phyloP scores from a whole-genome alignment of 2,888 invertebrate species.

The Eilema sororculum region DNA sequence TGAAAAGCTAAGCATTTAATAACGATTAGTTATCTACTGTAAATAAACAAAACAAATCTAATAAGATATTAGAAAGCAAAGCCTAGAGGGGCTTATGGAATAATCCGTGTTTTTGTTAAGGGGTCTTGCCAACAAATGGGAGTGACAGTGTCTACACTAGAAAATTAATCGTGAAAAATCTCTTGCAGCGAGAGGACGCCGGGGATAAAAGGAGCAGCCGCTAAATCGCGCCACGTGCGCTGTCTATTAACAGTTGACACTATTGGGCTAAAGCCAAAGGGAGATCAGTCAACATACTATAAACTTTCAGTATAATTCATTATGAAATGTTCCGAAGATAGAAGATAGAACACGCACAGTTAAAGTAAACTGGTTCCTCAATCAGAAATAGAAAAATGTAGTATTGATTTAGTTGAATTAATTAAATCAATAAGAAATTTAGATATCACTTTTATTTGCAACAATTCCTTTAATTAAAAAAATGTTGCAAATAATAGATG shows the following conservation, averaged over 20 bases:
- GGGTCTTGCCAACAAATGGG: slow-evolving; percentile 81
- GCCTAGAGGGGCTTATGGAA: slow-evolving; percentile 74
- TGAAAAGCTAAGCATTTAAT: slow-evolving; percentile 25
- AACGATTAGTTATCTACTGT: slow-evolving; percentile 36
- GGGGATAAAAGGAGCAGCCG: slow-evolving; percentile 66
- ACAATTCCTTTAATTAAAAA: too few species aligned
- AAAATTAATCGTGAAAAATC: slow-evolving; percentile 86
- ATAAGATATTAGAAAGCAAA: slow-evolving; percentile 78
- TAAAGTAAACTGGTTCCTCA: slow-evolving; percentile 40
- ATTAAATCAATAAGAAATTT: not conserved
- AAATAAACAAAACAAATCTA: slow-evolving; percentile 68
- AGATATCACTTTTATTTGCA: too few species aligned
- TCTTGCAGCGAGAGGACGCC: slow-evolving; percentile 66
- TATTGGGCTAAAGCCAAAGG: slow-evolving; percentile 78
- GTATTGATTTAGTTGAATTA: slow-evolving; percentile 17
- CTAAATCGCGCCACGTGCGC: slow-evolving; percentile 82
- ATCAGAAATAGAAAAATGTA: slow-evolving; percentile 36
- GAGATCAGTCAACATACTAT: slow-evolving; percentile 55
- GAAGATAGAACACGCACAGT: slow-evolving; percentile 47
- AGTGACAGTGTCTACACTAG: slow-evolving; percentile 80
- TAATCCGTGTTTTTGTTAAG: slow-evolving; percentile 85
- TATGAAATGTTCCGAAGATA: slow-evolving; percentile 47
- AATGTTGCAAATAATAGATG: not conserved
- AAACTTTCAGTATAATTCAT: slow-evolving; percentile 57
- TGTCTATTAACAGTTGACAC: slow-evolving; percentile 83